A percentile compares a stretch with the other conserved stretches of the same genome.
These are phyloP conservation scores for Acanthis flammea DNA, from an alignment of 2,797 vertebrate species.

Conservation along the genomic window DNA sequence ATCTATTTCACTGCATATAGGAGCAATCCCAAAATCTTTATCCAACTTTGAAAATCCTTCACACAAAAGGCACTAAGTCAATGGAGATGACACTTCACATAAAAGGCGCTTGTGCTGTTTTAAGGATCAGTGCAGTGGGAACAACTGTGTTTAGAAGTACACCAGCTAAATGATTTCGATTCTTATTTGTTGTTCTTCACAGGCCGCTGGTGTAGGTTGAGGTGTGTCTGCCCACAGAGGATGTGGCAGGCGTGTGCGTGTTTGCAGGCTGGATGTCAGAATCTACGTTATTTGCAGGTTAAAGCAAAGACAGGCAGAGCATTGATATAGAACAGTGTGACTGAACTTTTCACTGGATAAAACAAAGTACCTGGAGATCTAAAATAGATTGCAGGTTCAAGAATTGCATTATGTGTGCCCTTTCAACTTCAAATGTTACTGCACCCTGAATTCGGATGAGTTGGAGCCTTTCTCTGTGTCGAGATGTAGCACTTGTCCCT, in stretches of 20 bases:
- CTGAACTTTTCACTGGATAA: neutral
- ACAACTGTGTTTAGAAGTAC: neutral
- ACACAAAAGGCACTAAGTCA: neutral
- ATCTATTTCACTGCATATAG: neutral
- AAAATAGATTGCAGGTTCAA: neutral
- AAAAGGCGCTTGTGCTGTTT: neutral
- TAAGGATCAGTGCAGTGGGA: neutral
- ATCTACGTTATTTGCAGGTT: neutral
- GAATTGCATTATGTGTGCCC: neutral
- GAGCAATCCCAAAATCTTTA: neutral
- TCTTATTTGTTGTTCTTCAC: neutral
- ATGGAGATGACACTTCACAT: neutral
- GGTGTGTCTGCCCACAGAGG: neutral
- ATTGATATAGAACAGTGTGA: accelerated
- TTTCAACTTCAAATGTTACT: neutral
- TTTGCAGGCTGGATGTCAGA: neutral
- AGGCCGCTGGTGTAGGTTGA: neutral
- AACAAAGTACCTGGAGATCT: neutral
- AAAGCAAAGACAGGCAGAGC: neutral
- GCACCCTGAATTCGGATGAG: neutral
- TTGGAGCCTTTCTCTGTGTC: neutral
- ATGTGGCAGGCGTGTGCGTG: accelerated
- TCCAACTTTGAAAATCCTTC: neutral
- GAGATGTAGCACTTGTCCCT: neutral
- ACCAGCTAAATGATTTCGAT: neutral